phyloP scores from a whole-genome alignment of 2,113 vertebrate genomes.

The Myxocyprinus asiaticus region DNA sequence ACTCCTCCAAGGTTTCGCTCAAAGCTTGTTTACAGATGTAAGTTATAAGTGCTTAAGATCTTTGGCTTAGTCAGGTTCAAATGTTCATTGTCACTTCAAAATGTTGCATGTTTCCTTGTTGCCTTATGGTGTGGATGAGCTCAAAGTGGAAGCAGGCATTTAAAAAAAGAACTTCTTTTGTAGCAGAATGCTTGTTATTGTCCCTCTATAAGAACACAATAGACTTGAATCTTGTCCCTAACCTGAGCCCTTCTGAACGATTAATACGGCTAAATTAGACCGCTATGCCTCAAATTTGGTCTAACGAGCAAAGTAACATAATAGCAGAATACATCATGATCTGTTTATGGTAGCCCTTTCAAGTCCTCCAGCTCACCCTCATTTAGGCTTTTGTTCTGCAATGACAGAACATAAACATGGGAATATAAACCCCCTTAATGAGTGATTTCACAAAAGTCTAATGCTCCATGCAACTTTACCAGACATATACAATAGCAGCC shows the following conservation, averaged over 20 bases:
- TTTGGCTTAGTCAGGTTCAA: neutral
- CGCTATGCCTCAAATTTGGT: slow-evolving; percentile 56
- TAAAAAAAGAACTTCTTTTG: too few species aligned
- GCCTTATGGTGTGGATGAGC: too few species aligned
- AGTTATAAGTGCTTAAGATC: slow-evolving; percentile 1
- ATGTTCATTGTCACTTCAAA: neutral
- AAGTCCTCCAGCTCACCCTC: slow-evolving; percentile 55
- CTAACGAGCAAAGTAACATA: slow-evolving; percentile 62
- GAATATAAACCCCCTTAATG: slow-evolving; percentile 58
- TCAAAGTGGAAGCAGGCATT: too few species aligned
- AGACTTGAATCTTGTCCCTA: slow-evolving; percentile 48
- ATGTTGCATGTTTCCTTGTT: neutral
- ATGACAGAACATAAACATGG: slow-evolving; percentile 57
- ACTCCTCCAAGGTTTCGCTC: slow-evolving; percentile 17
- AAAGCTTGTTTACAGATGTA: slow-evolving; percentile 1
- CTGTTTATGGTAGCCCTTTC: slow-evolving; percentile 63
- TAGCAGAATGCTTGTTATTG: too few species aligned
- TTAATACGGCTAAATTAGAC: slow-evolving; percentile 61
- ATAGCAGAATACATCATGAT: slow-evolving; percentile 61
- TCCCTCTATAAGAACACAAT: neutral
- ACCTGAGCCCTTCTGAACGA: slow-evolving; percentile 42
- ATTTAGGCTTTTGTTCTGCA: slow-evolving; percentile 60
- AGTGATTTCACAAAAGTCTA: slow-evolving; percentile 51
- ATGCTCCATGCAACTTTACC: slow-evolving; percentile 30
- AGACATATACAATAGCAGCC: slow-evolving; percentile 26